Evolutionary conservation across 2,888 invertebrate species (phyloP), one percentile per base, ranked within the genome.

Genomic region (Leucania comma): DNA sequence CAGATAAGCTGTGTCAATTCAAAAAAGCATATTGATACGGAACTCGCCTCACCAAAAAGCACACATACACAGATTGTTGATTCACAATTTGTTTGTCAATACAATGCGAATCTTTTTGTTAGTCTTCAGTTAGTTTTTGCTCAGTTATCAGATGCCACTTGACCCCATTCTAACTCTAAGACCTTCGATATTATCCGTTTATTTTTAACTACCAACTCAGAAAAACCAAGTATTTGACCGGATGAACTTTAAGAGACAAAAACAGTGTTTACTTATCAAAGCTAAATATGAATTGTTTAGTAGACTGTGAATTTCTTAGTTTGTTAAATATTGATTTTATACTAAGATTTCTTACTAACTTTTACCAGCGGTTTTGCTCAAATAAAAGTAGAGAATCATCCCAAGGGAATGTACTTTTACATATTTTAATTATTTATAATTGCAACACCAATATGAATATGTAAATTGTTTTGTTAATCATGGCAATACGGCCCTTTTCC

Each of bases 241-340:
- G 12, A 35, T 68, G 72, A 72, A 76, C 76, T 72, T 50, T 51
- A 10, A 1, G 17, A 68, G 12, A 35, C 50, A 72, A 72, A 72
- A 72, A 72, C 57, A 4, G 32, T 46, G n/a, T 26, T 65, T 24
- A 72, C 35, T 35, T 22, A 32, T 22, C 32, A 35, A 24, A 32
- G 42, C n/a, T 24, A 17, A 56, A 35, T 51, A 26, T 50, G 46
- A 48, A 54, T 51, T 75, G 14, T 57, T 57, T 56, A 22, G 48
- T 29, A 70, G 54, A 56, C 54, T 68, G 42, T 50, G 46, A 54
- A 35, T 42, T 46, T 24, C 1, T 54, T 26, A 46, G 9, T 42
- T 20, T 14, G 4, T 14, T 29, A n/a, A 22, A 12, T 5, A 14
- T 8, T n/a, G 22, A 14, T 38, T 65, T 63, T 65, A 6, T 24